Conservation (phyloP, 1,140 invertebrate genomes). For the Oryzaephilus surinamensis region DNA sequence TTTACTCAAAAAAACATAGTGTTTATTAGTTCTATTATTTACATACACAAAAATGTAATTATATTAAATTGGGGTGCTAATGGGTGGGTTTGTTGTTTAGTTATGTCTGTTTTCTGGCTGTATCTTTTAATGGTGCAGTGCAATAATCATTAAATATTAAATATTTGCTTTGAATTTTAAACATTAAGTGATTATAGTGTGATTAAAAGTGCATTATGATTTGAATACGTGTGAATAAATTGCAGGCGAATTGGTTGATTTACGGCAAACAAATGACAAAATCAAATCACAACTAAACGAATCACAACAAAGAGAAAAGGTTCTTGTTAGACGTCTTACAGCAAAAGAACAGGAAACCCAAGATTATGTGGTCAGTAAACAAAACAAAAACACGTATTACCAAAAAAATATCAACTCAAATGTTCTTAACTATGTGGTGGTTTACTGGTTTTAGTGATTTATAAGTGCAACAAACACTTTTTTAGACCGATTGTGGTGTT, state of each 20-base stretch:
- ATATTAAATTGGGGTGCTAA: background rate
- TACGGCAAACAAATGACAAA: constrained; percentile 72
- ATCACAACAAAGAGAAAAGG: constrained; percentile 79
- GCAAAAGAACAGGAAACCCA: constrained; percentile 95
- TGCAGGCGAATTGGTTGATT: constrained; percentile 61
- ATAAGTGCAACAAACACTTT: no score
- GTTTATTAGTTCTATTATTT: background rate
- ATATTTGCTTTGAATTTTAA: background rate
- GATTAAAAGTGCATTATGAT: no score
- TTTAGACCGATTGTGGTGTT: no score
- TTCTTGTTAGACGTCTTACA: constrained; percentile 79
- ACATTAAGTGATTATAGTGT: constrained; percentile 20
- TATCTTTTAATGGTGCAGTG: constrained; percentile 33
- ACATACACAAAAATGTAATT: background rate
- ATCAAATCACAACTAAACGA: constrained; percentile 73
- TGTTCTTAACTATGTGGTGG: constrained; percentile 17
- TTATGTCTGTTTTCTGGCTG: constrained; percentile 4
- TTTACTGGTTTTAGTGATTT: no score
- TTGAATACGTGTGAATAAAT: no score
- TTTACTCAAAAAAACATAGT: constrained; percentile 8
- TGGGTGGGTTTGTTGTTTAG: background rate
- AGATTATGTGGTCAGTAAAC: constrained; percentile 78
- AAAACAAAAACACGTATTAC: constrained; percentile 1
- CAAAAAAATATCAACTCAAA: constrained; percentile 15
- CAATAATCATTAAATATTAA: constrained; percentile 10